These are phyloP conservation scores for Lycodopsis pacificus DNA, from an alignment of 2,797 vertebrate species.

Conservation along the genomic window DNA sequence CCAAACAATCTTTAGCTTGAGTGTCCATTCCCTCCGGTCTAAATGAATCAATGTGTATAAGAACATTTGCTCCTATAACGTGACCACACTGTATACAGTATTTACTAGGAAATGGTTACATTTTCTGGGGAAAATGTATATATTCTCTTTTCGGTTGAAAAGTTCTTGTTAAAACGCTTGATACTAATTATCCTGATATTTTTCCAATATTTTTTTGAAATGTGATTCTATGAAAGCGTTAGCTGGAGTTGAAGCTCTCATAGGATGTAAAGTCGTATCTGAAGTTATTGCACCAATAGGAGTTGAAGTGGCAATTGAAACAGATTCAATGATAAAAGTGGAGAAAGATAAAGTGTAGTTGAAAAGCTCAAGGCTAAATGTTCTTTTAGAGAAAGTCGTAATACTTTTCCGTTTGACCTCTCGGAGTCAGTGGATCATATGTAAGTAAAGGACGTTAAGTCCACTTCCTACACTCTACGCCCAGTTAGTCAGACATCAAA, in stretches of 20 bases:
- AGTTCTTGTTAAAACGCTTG: too few relatives aligned
- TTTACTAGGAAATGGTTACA: background rate
- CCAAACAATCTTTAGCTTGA: background rate
- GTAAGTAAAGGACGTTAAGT: background rate
- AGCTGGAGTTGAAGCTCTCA: background rate
- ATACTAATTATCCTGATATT: background rate
- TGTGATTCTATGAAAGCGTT: too few relatives aligned
- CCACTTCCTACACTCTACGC: background rate
- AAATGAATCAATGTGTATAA: background rate
- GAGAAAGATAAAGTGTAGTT: background rate
- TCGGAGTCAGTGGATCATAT: background rate
- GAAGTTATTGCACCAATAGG: background rate
- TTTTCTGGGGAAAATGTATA: background rate
- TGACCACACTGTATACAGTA: background rate
- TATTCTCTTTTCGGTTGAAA: background rate
- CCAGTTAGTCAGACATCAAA: conserved; percentile 2
- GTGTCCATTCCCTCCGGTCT: background rate
- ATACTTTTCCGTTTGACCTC: background rate
- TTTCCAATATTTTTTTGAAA: background rate
- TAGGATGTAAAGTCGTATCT: background rate
- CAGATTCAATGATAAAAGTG: background rate
- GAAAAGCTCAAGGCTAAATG: background rate
- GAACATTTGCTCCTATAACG: too few relatives aligned
- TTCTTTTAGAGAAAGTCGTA: background rate
- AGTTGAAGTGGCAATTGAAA: background rate